phyloP scores from a whole-genome alignment of 2,888 invertebrate species.

The Diaprepes abbreviatus region DNA sequence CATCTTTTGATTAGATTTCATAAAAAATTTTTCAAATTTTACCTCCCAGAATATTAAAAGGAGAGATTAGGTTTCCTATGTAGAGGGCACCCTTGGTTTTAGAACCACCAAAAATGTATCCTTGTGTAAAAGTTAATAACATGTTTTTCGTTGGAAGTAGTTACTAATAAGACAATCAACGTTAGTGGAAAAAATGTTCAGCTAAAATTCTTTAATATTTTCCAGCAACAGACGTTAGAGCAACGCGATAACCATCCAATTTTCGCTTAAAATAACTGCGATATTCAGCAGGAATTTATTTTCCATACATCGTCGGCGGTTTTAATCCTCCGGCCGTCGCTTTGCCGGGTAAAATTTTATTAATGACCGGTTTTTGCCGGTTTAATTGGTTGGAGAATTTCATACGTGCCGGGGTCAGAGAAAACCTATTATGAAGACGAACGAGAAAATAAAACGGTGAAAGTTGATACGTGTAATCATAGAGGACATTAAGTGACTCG shows the following conservation, averaged over 20 bases:
- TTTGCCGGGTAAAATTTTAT: conserved; percentile 31
- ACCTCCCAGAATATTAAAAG: no score
- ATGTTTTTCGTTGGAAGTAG: no score
- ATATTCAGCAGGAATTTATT: conserved; percentile 30
- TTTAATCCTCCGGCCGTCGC: conserved; percentile 37
- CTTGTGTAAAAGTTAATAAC: no score
- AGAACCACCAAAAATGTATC: no score
- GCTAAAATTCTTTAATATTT: neutral
- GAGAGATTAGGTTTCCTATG: no score
- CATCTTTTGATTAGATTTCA: no score
- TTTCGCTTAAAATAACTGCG: conserved; percentile 14
- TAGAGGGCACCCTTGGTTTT: no score
- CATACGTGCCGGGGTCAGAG: conserved; percentile 21
- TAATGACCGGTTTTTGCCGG: conserved; percentile 40
- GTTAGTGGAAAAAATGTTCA: no score
- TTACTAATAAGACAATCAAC: no score
- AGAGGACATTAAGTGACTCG: neutral
- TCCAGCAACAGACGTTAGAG: neutral
- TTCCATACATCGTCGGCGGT: conserved; percentile 40
- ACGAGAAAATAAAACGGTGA: neutral
- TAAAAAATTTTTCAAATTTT: no score
- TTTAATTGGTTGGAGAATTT: conserved; percentile 38
- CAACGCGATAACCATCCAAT: conserved; percentile 5
- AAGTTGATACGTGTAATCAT: conserved; percentile 12
- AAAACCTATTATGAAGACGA: conserved; percentile 8